Base-by-base conservation (phyloP, 2,888 invertebrate species). In the Mamestra brassicae region DNA sequence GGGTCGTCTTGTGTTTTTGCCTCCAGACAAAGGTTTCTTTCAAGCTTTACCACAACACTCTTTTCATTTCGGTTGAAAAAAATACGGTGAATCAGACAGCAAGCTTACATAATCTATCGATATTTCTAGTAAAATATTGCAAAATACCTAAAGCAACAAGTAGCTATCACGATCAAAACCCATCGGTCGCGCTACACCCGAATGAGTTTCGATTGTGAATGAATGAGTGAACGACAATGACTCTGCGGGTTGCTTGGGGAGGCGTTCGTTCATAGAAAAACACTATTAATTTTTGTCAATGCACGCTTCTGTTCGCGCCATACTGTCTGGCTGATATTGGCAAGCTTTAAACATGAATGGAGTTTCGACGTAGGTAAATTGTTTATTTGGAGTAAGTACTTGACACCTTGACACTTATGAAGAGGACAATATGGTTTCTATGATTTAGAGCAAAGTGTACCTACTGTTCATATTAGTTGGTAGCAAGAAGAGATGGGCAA, bases 171-270 rank as follows among this genome's bases (percentile, higher is more conserved):
- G 71, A 85, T 76, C 79, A 83, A 86, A 65, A 74, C 36, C 1
- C 1, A 8, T 84, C 6, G 38, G 72, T 81, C 78, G 76, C 10
- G 1, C 78, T 87, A 81, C 45, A 76, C 47, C 42, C 38, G 70
- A 81, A 73, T 81, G 68, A 75, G 70, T 76, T 81, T 76, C 50
- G 60, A 72, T 83, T 52, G 73, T 82, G 87, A 85, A 87, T 81
- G 87, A 83, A 85, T 81, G 89, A 87, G 81, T 74, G 87, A 84
- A 86, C 70, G 69, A 90, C 87, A 90, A 90, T 86, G 84, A 73
- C 90, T 70, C 89, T 77, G 87, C 87, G 80, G 88, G 87, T 77
- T 73, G 66, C 81, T 47, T 58, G 26, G 42, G 64, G 67, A 78
- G 76, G 69, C 62, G 74, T 87, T 85, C 60, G 76, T 88, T 85